Evolutionary conservation across 2,888 invertebrate genomes (phyloP).

Genomic region (Phytoseiulus persimilis): DNA sequence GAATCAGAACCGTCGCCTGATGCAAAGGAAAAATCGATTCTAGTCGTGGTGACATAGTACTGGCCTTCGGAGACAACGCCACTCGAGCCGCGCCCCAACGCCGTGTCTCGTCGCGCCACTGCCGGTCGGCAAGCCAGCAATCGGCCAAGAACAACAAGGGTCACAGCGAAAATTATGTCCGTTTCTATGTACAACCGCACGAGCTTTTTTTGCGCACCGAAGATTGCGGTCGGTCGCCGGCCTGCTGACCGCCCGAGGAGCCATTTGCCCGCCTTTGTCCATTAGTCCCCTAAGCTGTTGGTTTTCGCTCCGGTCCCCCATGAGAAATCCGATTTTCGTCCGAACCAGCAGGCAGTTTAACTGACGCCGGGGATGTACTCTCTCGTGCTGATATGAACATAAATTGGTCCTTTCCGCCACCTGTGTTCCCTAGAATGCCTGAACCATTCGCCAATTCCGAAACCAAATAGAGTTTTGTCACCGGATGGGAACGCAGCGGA

Average conservation of each 20-base stretch:
- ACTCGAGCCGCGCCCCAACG: not conserved
- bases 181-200: not conserved
- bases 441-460: too few species aligned
- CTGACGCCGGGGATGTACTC: too few species aligned
- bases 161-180: not conserved
- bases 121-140: not conserved
- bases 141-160: not conserved
- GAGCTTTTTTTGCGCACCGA: not conserved
- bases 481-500: too few species aligned
- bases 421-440: too few species aligned
- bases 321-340: too few species aligned
- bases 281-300: too few species aligned
- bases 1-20: not conserved
- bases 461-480: too few species aligned
- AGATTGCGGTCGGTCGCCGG: not conserved
- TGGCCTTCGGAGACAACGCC: not conserved
- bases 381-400: too few species aligned
- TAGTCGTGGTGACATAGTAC: not conserved
- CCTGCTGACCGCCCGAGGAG: too few species aligned
- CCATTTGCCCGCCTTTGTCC: not conserved
- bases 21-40: not conserved
- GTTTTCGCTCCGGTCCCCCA: too few species aligned
- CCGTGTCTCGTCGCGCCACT: not conserved
- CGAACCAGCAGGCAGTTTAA: too few species aligned
- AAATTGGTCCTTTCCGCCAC: too few species aligned